Evolutionary conservation across 1,140 invertebrate genomes (phyloP), one percentile per base, ranked within the genome.

Genomic region (Arion vulgaris): DNA sequence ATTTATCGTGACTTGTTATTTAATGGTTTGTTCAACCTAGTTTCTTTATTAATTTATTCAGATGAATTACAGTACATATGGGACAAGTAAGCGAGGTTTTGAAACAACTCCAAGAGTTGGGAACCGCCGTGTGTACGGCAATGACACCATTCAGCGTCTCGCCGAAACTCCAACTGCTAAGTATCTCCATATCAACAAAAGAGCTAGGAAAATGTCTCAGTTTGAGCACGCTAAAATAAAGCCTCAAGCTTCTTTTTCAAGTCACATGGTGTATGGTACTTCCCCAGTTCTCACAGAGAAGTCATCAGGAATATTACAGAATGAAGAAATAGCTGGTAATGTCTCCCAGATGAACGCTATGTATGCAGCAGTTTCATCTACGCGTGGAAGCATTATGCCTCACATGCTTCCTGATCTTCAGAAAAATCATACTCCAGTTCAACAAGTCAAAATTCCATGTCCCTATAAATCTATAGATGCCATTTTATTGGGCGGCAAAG

Each of bases 91-190:
- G 15, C 17, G 26, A 39, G 71, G 41, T n/a, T 66, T 66, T 1
- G 38, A 4, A 32, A 80, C 78, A 28, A 32, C 38, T 15, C 78
- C 78, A 7, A 69, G 7, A 23, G 66, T 71, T 13, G 78, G 78
- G 17, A 80, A 80, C 39, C 34, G 45, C 23, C 78, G 78, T 17
- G 28, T 71, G 0, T 80, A 80, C 49, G 66, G 78, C 0, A 34
- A 45, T 34, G 78, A 80, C 36, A 80, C 78, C n/a, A 80, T 80
- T n/a, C 36, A 71, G 34, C 41, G 78, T 36, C 51, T 80, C 2
- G 28, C 32, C n/a, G 34, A 80, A n/a, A 80, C 78, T 9, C 78
- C 78, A 32, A 71, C 78, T 36, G 78, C 78, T 13, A 80, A 80
- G 41, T 80, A 80, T 34, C 68, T 80, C 26, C 28, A 34, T 5